Evolutionary conservation across 2,888 invertebrate genomes (phyloP).

Genomic region (Fissipunctia ypsillon): DNA sequence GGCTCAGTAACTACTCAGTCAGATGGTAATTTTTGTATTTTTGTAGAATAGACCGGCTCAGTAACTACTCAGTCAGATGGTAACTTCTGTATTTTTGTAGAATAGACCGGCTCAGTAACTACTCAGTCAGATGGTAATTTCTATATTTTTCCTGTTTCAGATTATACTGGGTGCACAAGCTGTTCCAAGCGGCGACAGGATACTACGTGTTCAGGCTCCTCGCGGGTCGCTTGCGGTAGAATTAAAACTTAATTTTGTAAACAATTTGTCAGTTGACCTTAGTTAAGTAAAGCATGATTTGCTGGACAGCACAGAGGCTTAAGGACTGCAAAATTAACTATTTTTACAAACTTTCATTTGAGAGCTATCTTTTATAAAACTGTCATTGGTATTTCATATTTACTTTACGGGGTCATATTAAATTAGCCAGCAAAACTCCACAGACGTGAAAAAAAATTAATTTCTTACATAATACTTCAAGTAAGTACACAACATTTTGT

Average conservation of each 20-base stretch:
- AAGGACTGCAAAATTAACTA: background rate
- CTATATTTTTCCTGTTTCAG: conserved; percentile 81
- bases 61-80: no score
- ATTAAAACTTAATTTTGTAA: conserved; percentile 6
- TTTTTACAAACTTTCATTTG: background rate
- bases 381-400: background rate
- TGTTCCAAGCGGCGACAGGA: conserved; percentile 91
- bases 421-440: no score
- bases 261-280: conserved; percentile 9
- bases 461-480: no score
- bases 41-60: no score
- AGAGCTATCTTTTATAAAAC: background rate
- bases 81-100: background rate
- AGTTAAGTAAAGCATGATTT: background rate
- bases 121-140: background rate
- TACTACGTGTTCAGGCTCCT: conserved; percentile 89
- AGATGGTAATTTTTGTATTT: background rate
- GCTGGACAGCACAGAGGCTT: background rate
- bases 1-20: no score
- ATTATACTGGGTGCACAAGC: conserved; percentile 92
- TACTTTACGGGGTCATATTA: no score
- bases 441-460: no score
- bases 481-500: no score
- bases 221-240: conserved; percentile 83
- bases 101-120: no score